Evolutionary conservation across 2,113 vertebrate genomes (phyloP).

Genomic region (Mus pahari): DNA sequence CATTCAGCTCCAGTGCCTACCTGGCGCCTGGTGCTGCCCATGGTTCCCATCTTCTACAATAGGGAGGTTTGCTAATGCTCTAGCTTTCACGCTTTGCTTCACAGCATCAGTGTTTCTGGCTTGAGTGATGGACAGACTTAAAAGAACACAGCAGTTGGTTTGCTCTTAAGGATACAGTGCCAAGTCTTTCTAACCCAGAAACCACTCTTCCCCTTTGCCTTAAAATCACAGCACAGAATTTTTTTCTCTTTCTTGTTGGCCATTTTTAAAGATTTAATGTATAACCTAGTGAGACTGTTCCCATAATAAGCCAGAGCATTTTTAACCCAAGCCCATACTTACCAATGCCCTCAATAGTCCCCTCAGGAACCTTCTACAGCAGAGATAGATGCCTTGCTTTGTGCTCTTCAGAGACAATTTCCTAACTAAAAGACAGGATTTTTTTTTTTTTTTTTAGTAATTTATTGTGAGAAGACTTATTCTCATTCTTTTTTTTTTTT

Average conservation of each 20-base stretch:
- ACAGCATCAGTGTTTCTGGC: constrained; percentile 8
- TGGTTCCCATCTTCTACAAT: neutral
- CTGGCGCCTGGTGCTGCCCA: neutral
- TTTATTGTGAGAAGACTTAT: neutral
- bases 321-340: neutral
- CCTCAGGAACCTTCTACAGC: neutral
- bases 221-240: neutral
- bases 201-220: neutral
- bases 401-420: neutral
- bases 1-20: neutral
- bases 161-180: neutral
- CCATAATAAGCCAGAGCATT: neutral
- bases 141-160: constrained; percentile 3
- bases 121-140: constrained; percentile 18
- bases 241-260: neutral
- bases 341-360: neutral
- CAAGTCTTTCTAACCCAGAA: constrained; percentile 27
- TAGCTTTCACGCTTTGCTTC: constrained; percentile 2
- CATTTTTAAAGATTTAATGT: constrained; percentile 34
- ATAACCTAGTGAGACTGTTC: neutral
- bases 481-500: neutral
- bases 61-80: neutral
- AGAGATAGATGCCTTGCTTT: neutral
- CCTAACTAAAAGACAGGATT: neutral
- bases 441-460: neutral